Percentiles rank a stretch among this genome's conserved stretches.
phyloP scores from a whole-genome alignment of 2,797 vertebrate genomes.

The Spinus pinus region DNA sequence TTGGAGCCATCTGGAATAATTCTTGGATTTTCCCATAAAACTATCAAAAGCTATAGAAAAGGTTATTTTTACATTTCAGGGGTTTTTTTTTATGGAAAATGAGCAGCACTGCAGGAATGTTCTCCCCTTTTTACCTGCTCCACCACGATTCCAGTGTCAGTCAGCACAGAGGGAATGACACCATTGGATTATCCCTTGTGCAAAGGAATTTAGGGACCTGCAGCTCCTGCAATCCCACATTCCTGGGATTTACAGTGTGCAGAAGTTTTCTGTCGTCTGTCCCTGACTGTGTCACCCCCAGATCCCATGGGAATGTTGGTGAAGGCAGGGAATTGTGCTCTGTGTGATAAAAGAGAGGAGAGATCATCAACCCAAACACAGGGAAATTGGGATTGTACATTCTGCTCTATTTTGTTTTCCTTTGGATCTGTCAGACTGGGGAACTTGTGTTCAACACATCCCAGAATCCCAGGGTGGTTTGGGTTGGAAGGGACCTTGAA shows the following conservation, averaged over 20 bases:
- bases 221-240: neutral
- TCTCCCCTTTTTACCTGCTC: neutral
- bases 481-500: neutral
- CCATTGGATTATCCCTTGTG: fast-evolving
- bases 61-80: neutral
- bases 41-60: neutral
- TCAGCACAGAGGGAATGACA: neutral
- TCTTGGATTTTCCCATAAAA: neutral
- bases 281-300: fast-evolving
- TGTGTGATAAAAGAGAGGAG: fast-evolving
- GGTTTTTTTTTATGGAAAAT: fast-evolving
- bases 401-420: fast-evolving
- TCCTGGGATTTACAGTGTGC: fast-evolving
- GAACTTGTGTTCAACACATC: neutral
- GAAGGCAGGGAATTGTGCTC: neutral
- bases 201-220: neutral
- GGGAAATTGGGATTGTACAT: neutral
- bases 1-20: neutral
- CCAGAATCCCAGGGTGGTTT: neutral
- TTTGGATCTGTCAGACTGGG: neutral
- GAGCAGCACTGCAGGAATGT: neutral
- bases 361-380: neutral
- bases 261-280: neutral
- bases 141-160: fast-evolving
- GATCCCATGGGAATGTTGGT: fast-evolving